These are phyloP conservation scores for Agelastica alni DNA, from an alignment of 2,888 invertebrate genomes.

Conservation along the genomic window DNA sequence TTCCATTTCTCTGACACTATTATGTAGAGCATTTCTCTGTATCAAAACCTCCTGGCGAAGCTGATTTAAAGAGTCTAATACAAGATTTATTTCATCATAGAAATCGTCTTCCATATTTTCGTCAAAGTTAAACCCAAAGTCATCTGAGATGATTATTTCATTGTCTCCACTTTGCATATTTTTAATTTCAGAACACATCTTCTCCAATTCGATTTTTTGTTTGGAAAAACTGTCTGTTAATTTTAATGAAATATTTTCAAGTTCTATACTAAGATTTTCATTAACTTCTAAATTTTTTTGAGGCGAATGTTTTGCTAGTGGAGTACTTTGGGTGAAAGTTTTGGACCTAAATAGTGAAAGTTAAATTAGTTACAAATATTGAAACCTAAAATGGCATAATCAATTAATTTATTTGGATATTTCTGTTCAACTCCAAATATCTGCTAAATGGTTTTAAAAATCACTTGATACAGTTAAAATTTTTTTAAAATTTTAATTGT, in stretches of 20 bases:
- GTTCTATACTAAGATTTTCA: slow-evolving; percentile 66
- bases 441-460: no score
- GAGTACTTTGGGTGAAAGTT: slow-evolving; percentile 71
- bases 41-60: slow-evolving; percentile 59
- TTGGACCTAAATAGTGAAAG: slow-evolving; percentile 58
- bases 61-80: slow-evolving; percentile 66
- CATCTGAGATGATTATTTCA: slow-evolving; percentile 64
- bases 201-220: slow-evolving; percentile 70
- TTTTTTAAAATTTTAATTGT: no score
- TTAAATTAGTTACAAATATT: no score
- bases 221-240: slow-evolving; percentile 70
- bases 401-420: slow-evolving; percentile 1
- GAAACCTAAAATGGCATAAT: neutral
- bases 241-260: slow-evolving; percentile 78
- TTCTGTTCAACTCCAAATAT: no score
- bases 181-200: slow-evolving; percentile 70
- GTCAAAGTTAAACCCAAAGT: slow-evolving; percentile 65
- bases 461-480: no score
- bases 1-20: slow-evolving; percentile 42
- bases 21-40: slow-evolving; percentile 64
- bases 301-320: slow-evolving; percentile 59
- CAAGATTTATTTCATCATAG: slow-evolving; percentile 66
- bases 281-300: slow-evolving; percentile 56
- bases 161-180: slow-evolving; percentile 62
- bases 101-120: slow-evolving; percentile 67